Evolutionary conservation across 2,113 vertebrate species (phyloP).

Genomic region (Trochalopteron elliotii): DNA sequence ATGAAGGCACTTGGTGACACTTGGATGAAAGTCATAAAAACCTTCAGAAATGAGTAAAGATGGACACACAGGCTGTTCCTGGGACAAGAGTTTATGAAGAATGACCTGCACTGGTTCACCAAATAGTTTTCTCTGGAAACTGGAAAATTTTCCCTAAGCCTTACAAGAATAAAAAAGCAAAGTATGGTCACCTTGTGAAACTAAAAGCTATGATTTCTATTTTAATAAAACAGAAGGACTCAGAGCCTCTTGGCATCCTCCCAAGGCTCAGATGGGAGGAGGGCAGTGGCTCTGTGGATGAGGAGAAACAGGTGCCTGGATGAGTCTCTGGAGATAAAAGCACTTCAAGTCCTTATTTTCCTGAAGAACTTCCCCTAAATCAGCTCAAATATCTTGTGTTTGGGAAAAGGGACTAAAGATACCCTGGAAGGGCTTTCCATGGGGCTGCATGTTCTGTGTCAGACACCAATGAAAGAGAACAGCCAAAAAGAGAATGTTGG

Average conservation of each 20-base stretch:
- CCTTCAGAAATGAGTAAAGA: neutral
- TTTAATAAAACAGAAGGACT: neutral
- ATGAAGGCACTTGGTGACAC: neutral
- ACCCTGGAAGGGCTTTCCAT: neutral
- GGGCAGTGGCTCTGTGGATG: neutral
- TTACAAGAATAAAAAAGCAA: neutral
- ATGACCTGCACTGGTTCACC: neutral
- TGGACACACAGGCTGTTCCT: neutral
- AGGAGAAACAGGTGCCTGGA: neutral
- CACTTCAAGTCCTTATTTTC: neutral
- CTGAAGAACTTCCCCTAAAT: neutral
- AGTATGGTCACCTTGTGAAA: neutral
- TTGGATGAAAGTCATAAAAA: neutral
- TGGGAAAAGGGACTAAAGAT: neutral
- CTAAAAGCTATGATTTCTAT: neutral
- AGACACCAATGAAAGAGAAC: neutral
- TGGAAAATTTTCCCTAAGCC: neutral
- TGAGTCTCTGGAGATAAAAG: neutral
- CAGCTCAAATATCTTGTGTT: neutral
- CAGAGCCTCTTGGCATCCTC: neutral
- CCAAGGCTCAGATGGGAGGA: neutral
- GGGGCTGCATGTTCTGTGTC: rapidly evolving
- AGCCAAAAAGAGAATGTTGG: neutral
- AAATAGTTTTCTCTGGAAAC: neutral
- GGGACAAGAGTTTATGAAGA: neutral